These are phyloP conservation scores for Brotula barbata DNA, from an alignment of 2,797 vertebrate species.

Conservation along the genomic window DNA sequence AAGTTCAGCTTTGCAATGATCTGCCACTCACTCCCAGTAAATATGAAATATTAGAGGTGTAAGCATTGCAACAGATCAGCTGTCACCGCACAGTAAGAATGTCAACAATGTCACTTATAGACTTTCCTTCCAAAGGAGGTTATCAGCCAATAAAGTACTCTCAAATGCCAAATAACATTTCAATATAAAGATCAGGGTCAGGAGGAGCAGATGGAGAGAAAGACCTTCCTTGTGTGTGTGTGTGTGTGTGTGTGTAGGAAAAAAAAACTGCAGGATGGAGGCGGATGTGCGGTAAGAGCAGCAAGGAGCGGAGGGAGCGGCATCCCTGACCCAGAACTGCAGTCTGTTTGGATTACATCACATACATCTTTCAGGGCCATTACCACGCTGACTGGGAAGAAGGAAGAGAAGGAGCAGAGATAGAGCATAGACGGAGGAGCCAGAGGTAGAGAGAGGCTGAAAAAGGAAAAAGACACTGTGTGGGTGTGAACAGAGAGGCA, in stretches of 20 bases:
- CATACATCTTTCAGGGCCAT: slow-evolving; percentile 71
- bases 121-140: no score
- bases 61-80: slow-evolving; percentile 30
- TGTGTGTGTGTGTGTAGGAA: slow-evolving; percentile 26
- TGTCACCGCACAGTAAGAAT: background rate
- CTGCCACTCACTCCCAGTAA: slow-evolving; percentile 50
- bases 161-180: no score
- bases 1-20: slow-evolving; percentile 53
- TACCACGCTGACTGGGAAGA: slow-evolving; percentile 47
- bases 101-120: slow-evolving; percentile 31
- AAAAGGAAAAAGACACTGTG: no score
- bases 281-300: slow-evolving; percentile 17
- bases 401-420: background rate
- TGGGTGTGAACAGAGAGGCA: slow-evolving; percentile 28
- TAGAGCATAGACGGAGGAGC: slow-evolving; percentile 4
- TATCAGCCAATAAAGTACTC: no score
- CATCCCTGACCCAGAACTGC: slow-evolving; percentile 58
- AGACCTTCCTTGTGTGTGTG: slow-evolving; percentile 10
- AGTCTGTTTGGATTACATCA: slow-evolving; percentile 73
- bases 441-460: slow-evolving; percentile 22
- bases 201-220: slow-evolving; percentile 11
- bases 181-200: no score
- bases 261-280: slow-evolving; percentile 45
- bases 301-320: slow-evolving; percentile 28
- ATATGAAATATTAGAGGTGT: slow-evolving; percentile 37